A percentile compares a stretch with the other conserved stretches of the same genome.
These are phyloP conservation scores for Disparrhopalites patrizii DNA, from an alignment of 2,888 invertebrate genomes.

Conservation along the genomic window DNA sequence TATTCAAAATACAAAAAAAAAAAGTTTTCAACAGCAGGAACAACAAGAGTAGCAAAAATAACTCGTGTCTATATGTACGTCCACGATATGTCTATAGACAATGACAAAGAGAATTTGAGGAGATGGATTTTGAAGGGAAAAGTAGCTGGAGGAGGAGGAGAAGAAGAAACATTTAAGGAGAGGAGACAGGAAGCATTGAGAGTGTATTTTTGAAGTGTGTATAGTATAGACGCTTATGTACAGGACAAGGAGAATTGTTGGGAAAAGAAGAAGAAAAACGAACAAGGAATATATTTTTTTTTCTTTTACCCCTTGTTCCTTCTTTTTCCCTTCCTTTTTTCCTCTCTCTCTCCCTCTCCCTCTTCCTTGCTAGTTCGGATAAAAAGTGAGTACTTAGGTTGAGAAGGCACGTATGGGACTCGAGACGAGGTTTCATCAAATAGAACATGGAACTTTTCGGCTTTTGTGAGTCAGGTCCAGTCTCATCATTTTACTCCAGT, in stretches of 20 bases:
- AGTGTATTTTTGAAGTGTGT: not conserved
- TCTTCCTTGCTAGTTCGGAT: too few species aligned
- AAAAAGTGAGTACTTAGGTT: constrained; percentile 18
- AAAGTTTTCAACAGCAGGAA: too few species aligned
- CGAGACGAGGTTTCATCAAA: constrained; percentile 25
- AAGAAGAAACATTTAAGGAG: constrained; percentile 1
- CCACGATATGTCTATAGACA: not conserved
- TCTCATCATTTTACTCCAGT: constrained; percentile 28
- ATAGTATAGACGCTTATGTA: not conserved
- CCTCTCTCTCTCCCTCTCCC: too few species aligned
- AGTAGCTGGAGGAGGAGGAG: not conserved
- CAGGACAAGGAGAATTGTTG: not conserved
- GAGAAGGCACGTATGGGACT: constrained; percentile 19
- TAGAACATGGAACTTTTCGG: constrained; percentile 22
- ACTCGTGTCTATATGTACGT: too few species aligned
- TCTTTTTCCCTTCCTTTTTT: too few species aligned
- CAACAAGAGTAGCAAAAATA: too few species aligned
- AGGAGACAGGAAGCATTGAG: constrained; percentile 1
- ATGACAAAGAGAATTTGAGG: not conserved
- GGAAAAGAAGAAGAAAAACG: constrained; percentile 14
- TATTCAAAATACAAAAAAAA: not conserved
- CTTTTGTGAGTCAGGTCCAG: constrained; percentile 26
- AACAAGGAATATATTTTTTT: constrained; percentile 9
- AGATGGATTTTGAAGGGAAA: not conserved
- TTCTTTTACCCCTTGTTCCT: constrained; percentile 1